These are phyloP conservation scores for Strigamia crassipes DNA, from an alignment of 2,888 invertebrate genomes.

Conservation along the genomic window DNA sequence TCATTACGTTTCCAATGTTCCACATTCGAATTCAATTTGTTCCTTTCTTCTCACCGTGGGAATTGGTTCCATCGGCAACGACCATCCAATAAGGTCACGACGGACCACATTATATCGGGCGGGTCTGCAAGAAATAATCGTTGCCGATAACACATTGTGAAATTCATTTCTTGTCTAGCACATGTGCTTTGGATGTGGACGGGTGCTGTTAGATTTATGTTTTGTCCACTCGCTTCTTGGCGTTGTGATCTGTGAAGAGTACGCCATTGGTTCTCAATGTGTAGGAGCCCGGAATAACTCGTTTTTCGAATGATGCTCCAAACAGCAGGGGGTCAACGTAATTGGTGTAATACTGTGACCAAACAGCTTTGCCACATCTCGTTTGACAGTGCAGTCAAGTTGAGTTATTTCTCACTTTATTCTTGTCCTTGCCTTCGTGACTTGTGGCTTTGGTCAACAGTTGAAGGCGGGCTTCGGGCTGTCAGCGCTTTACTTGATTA, in stretches of 20 bases:
- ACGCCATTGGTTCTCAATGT: conserved; percentile 21
- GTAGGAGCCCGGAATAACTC: conserved; percentile 29
- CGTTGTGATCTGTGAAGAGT: conserved; percentile 22
- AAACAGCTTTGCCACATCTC: conserved; percentile 40
- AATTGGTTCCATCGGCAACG: conserved; percentile 34
- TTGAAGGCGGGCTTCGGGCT: conserved; percentile 15
- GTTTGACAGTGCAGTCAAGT: conserved; percentile 40
- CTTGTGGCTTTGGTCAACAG: conserved; percentile 42
- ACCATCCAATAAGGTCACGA: conserved; percentile 27
- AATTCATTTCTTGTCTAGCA: conserved; percentile 31
- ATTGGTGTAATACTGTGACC: conserved; percentile 42
- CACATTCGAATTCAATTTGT: conserved; percentile 33
- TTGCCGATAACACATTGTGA: conserved; percentile 9
- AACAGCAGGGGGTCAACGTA: conserved; percentile 38
- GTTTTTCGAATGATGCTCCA: conserved; percentile 26
- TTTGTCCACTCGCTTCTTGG: conserved; percentile 27
- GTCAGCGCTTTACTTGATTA: conserved; percentile 35
- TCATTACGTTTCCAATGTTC: conserved; percentile 20
- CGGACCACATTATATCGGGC: background rate
- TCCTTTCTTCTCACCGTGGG: background rate
- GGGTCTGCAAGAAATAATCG: conserved; percentile 33
- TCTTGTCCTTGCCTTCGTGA: conserved; percentile 37
- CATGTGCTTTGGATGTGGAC: conserved; percentile 38
- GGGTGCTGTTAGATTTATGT: conserved; percentile 29
- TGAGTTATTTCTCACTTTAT: conserved; percentile 42